phyloP scores from a whole-genome alignment of 2,888 invertebrate genomes.

The Clanis bilineata region DNA sequence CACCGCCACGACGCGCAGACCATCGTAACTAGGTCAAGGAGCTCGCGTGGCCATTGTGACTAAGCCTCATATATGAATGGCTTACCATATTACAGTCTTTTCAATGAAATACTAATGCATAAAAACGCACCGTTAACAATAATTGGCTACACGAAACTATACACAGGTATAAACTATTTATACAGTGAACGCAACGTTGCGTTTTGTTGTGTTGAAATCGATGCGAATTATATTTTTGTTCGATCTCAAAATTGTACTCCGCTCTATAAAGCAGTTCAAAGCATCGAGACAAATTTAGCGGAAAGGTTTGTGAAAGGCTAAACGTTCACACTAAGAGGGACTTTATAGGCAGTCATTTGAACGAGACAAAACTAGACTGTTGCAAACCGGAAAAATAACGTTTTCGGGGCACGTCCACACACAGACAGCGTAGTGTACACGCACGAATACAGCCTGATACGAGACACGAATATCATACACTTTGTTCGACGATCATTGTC shows the following conservation, averaged over 20 bases:
- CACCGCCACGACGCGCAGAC: slow-evolving; percentile 57
- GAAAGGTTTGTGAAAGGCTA: slow-evolving; percentile 20
- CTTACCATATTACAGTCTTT: slow-evolving; percentile 41
- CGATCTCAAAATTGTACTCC: not conserved
- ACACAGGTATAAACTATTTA: not conserved
- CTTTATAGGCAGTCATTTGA: slow-evolving; percentile 51
- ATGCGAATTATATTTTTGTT: not conserved
- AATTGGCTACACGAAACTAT: not conserved
- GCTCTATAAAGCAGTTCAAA: slow-evolving; percentile 3
- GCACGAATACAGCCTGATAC: slow-evolving; percentile 53
- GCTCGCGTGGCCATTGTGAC: slow-evolving; percentile 57
- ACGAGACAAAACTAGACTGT: slow-evolving; percentile 58
- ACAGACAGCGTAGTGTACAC: slow-evolving; percentile 39
- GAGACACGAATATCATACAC: slow-evolving; percentile 50
- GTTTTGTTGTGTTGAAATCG: not conserved
- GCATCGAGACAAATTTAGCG: slow-evolving; percentile 15
- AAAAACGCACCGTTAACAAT: slow-evolving; percentile 5
- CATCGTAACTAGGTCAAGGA: slow-evolving; percentile 71
- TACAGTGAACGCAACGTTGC: not conserved
- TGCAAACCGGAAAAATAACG: slow-evolving; percentile 75
- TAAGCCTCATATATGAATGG: slow-evolving; percentile 55
- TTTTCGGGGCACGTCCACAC: slow-evolving; percentile 67
- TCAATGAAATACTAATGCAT: slow-evolving; percentile 13
- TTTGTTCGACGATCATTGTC: slow-evolving; percentile 21
- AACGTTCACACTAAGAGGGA: slow-evolving; percentile 33